Conservation (phyloP, 1,140 invertebrate genomes). For the Drosophila neocordata region DNA sequence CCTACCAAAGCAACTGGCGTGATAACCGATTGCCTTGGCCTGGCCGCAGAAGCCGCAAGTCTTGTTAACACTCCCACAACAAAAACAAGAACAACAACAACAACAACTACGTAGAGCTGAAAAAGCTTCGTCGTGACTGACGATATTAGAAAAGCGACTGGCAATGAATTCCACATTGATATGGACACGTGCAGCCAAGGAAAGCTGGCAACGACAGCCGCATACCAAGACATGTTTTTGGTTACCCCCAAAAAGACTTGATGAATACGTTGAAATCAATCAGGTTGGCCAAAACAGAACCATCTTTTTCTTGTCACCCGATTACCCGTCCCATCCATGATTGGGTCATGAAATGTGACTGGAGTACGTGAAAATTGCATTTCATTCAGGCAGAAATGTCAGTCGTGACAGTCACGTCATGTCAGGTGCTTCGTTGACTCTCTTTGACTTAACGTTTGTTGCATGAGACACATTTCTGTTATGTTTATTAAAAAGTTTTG, state of each 20-base stretch:
- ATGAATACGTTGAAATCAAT: constrained; percentile 74
- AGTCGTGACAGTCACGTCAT: constrained; percentile 21
- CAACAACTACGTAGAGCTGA: constrained; percentile 3
- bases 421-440: constrained; percentile 27
- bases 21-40: constrained; percentile 20
- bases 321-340: constrained; percentile 11
- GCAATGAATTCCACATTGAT: constrained; percentile 23
- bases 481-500: constrained; percentile 62
- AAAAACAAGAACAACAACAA: constrained; percentile 5
- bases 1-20: constrained; percentile 7
- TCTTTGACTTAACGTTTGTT: constrained; percentile 21
- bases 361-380: constrained; percentile 74
- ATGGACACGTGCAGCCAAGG: constrained; percentile 38
- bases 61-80: constrained; percentile 9
- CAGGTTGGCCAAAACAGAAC: constrained; percentile 53
- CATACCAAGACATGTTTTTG: constrained; percentile 31
- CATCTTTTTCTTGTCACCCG: too few species aligned
- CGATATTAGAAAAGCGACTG: constrained; percentile 33
- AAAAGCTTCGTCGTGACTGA: constrained; percentile 33
- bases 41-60: constrained; percentile 14
- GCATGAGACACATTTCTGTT: constrained; percentile 56
- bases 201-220: constrained; percentile 39
- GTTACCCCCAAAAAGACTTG: constrained; percentile 16
- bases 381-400: constrained; percentile 40
- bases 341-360: constrained; percentile 59